Evolutionary conservation across 2,113 vertebrate genomes (phyloP), one percentile per base, ranked within the genome.

Genomic region (Euleptes europaea): DNA sequence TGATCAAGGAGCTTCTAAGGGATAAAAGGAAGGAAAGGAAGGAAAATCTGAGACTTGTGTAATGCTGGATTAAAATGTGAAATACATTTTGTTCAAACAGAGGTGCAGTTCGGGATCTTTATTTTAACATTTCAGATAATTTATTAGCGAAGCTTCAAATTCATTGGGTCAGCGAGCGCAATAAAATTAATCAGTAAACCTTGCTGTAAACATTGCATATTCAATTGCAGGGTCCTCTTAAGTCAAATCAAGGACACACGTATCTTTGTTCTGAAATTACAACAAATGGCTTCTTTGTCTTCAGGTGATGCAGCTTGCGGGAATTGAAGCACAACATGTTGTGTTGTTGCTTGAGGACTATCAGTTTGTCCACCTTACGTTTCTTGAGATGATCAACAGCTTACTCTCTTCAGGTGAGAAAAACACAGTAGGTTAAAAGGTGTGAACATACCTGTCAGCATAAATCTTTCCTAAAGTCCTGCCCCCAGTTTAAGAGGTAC

Each of bases 381-480:
- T 99, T 91, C 93, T 99, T 84, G 99, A 99, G 95, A 99, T 99
- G 98, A 95, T 99, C 87, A 99, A 99, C 92, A 99, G 98, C 91
- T 97, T 99, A 71, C 93, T 99, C 44, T 98, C 98, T 79, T 99
- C 98, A 95, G 98, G 99, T 97, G 84, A 94, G 97, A 96, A 95
- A 83, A 92, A 84, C 91, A 84, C 74, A 44, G 38, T 80, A 83
- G 38, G 3, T 17, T 77, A 19, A 51, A 33, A 49, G 4, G 2
- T 33, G 10, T 51, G 49, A 51, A 14, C 49, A 4, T 51, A 51
- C 49, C 49, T 11, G 13, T 51, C 49, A 51, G 60, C 9, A 28
- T 23, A 60, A 60, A 60, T 23, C 57, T 74, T 88, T 90, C 87
- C 60, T 83, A 42, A 9, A 2, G 57, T 73, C 9, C 26, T 57